These are phyloP conservation scores for Tauraco hartlaubi DNA, from an alignment of 2,797 vertebrate genomes.

Conservation along the genomic window DNA sequence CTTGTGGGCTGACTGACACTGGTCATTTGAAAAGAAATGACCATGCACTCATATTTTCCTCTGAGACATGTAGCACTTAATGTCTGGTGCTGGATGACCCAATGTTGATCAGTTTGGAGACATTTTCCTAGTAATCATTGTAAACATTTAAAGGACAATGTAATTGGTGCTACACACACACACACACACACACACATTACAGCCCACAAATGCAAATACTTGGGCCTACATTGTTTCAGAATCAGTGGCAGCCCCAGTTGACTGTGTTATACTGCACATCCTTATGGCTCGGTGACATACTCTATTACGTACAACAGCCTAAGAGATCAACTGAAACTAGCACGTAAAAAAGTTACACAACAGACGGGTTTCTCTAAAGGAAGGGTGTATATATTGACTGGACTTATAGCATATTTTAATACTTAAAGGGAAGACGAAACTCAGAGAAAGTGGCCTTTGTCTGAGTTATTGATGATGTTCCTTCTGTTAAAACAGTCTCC, in stretches of 20 bases:
- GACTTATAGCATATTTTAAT: slow-evolving; percentile 17
- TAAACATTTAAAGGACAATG: slow-evolving; percentile 68
- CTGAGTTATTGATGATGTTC: slow-evolving; percentile 25
- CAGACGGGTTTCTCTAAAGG: neutral
- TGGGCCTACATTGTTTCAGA: slow-evolving; percentile 19
- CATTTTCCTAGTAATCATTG: slow-evolving; percentile 45
- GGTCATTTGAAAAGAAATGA: slow-evolving; percentile 38
- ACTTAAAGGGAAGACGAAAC: slow-evolving; percentile 26
- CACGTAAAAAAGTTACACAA: slow-evolving; percentile 3
- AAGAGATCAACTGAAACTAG: slow-evolving; percentile 56
- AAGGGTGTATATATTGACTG: slow-evolving; percentile 33
- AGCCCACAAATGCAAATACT: slow-evolving; percentile 31
- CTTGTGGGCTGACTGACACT: slow-evolving; percentile 22
- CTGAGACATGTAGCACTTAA: slow-evolving; percentile 57
- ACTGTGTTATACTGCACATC: slow-evolving; percentile 67
- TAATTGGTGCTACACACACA: slow-evolving; percentile 79
- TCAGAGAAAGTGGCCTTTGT: slow-evolving; percentile 4
- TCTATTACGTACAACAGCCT: slow-evolving; percentile 16
- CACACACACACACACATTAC: neutral
- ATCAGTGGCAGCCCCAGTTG: slow-evolving; percentile 34
- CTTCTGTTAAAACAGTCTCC: slow-evolving; percentile 21
- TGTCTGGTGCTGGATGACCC: slow-evolving; percentile 56
- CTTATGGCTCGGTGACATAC: slow-evolving; percentile 28
- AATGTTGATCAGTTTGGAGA: slow-evolving; percentile 26
- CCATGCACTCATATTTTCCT: slow-evolving; percentile 29